These are phyloP conservation scores for Eulemur macaco DNA, from an alignment of 2,113 vertebrate genomes.

Conservation along the genomic window DNA sequence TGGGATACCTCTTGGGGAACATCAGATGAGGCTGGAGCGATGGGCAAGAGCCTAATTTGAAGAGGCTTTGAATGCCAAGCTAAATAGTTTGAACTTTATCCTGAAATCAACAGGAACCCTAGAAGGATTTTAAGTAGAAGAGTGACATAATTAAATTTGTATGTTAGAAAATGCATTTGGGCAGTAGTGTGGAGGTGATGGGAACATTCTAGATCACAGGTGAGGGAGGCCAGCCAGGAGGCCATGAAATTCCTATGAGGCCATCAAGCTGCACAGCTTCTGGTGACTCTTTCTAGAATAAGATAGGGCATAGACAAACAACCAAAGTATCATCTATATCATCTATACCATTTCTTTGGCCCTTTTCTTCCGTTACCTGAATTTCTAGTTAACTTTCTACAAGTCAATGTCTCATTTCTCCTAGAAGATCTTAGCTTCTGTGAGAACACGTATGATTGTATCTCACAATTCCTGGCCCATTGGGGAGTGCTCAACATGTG, in stretches of 20 bases:
- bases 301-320: background rate
- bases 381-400: background rate
- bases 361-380: background rate
- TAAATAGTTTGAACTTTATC: background rate
- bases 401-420: background rate
- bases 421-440: background rate
- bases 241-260: background rate
- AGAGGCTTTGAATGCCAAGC: background rate
- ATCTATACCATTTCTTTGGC: background rate
- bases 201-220: background rate
- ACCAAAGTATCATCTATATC: background rate
- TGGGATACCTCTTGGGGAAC: background rate
- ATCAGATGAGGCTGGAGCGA: background rate
- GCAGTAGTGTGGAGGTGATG: background rate
- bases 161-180: background rate
- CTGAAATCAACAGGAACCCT: background rate
- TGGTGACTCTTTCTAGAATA: background rate
- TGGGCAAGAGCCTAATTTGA: background rate
- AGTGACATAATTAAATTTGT: background rate
- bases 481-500: background rate
- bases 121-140: background rate
- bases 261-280: background rate
- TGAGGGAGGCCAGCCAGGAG: background rate
- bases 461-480: background rate
- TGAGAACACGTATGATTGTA: background rate